These are phyloP conservation scores for Hydra vulgaris DNA, from an alignment of 30 jellyfish, hydroid and myxozoan genomes.

Conservation along the genomic window DNA sequence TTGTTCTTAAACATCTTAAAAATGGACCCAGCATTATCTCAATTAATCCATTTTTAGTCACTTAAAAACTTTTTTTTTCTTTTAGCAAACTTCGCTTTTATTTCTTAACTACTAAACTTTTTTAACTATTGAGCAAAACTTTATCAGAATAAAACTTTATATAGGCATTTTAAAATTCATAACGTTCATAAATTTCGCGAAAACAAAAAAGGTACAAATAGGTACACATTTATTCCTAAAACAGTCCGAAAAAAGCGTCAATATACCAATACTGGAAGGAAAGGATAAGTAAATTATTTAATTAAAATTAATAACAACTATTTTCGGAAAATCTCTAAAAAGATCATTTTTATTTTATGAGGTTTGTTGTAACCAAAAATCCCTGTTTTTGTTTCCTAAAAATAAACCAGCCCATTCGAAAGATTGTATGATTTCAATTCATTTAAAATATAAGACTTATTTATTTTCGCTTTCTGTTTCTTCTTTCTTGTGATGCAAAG, in stretches of 20 bases:
- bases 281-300: background rate
- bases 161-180: too few relatives aligned
- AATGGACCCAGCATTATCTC: too few relatives aligned
- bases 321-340: background rate
- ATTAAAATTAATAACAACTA: too few relatives aligned
- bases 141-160: too few relatives aligned
- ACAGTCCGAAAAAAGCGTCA: background rate
- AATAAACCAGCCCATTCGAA: background rate
- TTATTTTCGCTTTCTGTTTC: background rate
- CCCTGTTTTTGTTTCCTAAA: background rate
- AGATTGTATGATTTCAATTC: background rate
- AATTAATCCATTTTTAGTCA: too few relatives aligned
- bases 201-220: too few relatives aligned
- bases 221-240: background rate
- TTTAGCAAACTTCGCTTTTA: too few relatives aligned
- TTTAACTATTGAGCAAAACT: too few relatives aligned
- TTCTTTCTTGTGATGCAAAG: constrained; percentile 40
- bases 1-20: too few relatives aligned
- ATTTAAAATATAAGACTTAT: background rate
- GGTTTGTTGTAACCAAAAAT: background rate
- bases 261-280: background rate
- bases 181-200: too few relatives aligned
- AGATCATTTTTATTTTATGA: background rate
- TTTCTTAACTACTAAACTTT: too few relatives aligned
- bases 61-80: too few relatives aligned